Base-by-base conservation (phyloP, 2,113 vertebrate genomes). In the Alectura lathami region DNA sequence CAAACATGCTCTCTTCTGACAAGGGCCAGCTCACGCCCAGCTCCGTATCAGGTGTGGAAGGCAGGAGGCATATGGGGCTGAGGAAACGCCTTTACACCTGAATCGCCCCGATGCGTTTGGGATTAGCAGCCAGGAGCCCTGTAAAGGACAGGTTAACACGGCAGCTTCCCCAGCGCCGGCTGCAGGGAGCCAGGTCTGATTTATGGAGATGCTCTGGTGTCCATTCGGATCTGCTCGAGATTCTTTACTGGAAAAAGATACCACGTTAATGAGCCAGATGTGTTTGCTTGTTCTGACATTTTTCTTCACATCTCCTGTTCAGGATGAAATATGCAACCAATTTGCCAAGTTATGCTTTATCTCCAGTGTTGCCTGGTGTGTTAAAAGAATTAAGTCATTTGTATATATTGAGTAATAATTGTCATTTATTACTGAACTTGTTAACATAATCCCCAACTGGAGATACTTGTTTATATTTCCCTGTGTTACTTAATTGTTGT, bases 341-440 rank as follows among this genome's bases (percentile, higher is more conserved):
- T 59, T 57, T 76, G 59, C 81, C 66, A 57, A 66, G 74, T 76
- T 87, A 53, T 42, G 62, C 59, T 79, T 89, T 89, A 69, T 75
- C 75, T 87, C 67, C 84, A 85, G 45, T 1, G 42, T 14, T 79
- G 84, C 78, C 24, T 29, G 47, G 22, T 42, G 24, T 13, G 70
- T 43, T 62, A 62, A 57, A 64, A 80, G 66, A 89, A 93, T 77
- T 6, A 57, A 89, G 57, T 50, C 1, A 16, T 77, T 82, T 69
- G 89, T 84, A 54, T 50, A 62, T 84, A 69, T 60, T 43, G 77
- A 50, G n/a, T 87, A 57, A 83, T 85, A 94, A 85, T 92, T 87
- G 51, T 17, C 42, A 26, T 79, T 82, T 87, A 70, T 59, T 45
- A 9, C 63, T 36, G 32, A 91, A 62, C 82, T 32, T 50, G 53